Percentiles rank a stretch among this genome's conserved stretches.
phyloP scores from a whole-genome alignment of 2,113 vertebrate genomes.

The Pleuronectes platessa region DNA sequence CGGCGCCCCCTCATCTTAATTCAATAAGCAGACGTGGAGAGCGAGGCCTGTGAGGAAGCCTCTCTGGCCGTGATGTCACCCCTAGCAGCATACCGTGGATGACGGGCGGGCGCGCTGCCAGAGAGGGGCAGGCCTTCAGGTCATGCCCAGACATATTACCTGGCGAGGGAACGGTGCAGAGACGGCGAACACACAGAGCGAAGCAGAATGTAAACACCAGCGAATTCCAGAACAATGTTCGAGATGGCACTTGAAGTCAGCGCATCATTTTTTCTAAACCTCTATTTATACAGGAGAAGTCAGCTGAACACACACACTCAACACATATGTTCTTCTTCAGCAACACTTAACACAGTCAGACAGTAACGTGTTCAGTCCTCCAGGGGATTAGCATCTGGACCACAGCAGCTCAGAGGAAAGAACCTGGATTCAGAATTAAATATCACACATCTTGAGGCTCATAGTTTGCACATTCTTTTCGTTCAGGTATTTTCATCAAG shows the following conservation, averaged over 20 bases:
- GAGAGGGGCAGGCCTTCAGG: slow-evolving; percentile 42
- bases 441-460: background rate
- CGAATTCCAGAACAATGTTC: slow-evolving; percentile 62
- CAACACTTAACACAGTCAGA: slow-evolving; percentile 8
- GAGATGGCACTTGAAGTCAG: slow-evolving; percentile 42
- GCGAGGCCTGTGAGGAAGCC: slow-evolving; percentile 36
- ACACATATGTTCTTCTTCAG: slow-evolving; percentile 29
- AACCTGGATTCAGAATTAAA: background rate
- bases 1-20: slow-evolving; percentile 78
- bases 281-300: slow-evolving; percentile 49
- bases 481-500: no score
- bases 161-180: slow-evolving; percentile 45
- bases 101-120: slow-evolving; percentile 47
- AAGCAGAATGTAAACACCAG: slow-evolving; percentile 65
- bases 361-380: slow-evolving; percentile 6
- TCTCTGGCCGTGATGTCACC: slow-evolving; percentile 76
- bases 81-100: slow-evolving; percentile 69
- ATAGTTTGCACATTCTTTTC: background rate
- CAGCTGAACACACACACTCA: slow-evolving; percentile 19
- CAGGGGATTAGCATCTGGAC: background rate
- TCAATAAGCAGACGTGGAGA: slow-evolving; percentile 75
- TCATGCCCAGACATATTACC: slow-evolving; percentile 78
- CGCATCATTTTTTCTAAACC: slow-evolving; percentile 26
- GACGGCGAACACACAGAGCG: slow-evolving; percentile 18
- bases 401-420: background rate